Base-by-base conservation (phyloP, 2,797 vertebrate genomes). In the Acanthurus lineatus region DNA sequence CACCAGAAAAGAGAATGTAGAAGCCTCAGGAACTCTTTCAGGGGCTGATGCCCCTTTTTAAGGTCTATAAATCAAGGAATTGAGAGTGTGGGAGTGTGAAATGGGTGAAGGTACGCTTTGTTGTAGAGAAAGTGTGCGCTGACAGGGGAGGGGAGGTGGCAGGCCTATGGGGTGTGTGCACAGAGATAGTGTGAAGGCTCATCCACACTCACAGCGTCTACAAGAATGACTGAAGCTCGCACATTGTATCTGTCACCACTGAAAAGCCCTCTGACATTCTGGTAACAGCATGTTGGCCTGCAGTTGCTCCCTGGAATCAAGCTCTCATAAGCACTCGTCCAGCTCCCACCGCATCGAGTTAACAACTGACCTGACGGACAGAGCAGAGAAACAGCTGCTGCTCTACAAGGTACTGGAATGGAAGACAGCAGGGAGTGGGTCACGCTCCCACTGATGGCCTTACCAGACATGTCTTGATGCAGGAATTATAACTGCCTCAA, bases 311-410 rank as follows among this genome's bases (percentile, higher is more conserved):
- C 48, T 65, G 68, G 84, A 88, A 77, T 93, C 92, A 92, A 89
- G 56, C 83, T 79, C 89, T 90, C 86, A 79, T 86, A 88, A 35
- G 54, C 90, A 84, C 91, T 88, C 91, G 91, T 93, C 91, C 63
- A 15, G 74, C 77, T 81, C 85, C 80, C 83, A 84, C 40, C 40
- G 5, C 86, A 85, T 49, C 64, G 12, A 85, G 84, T 86, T 90
- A 93, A 92, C 94, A 93, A 92, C 91, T 93, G 92, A 92, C 89
- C 86, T 88, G 91, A 88, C 44, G 88, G 90, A 90, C 86, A 15
- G 82, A 88, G 79, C 84, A 73, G 81, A 84, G 80, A 77, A 88
- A 92, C 94, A 95, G 92, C 92, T 95, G 94, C 88, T 71, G 51
- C 77, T 75, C 88, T 73, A 88, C 90, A 89, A 88, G 89, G 76